Evolutionary conservation across 1,140 invertebrate genomes (phyloP), one percentile per base, ranked within the genome.

Genomic region (Drosophila sucinea): DNA sequence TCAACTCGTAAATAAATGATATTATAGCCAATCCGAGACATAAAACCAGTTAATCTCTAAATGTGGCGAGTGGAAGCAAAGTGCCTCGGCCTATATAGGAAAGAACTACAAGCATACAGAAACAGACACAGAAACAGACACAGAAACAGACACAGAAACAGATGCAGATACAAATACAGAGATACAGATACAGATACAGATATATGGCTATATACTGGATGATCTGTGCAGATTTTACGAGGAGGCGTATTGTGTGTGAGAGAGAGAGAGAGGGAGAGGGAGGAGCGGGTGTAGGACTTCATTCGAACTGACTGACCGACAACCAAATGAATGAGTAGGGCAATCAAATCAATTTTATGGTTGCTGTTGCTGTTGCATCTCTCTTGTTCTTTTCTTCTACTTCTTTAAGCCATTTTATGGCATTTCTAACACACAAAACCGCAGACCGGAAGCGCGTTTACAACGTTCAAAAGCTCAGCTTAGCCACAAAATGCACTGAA

Each of bases 11-110:
- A 91, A 91, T 91, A 91, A 90, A 90, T 83, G 84, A 86, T 91
- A 91, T 91, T 91, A 85, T 91, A 75, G 85, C 79, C 89, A 90
- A 91, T 81, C 44, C 89, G 83, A 76, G 83, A 73, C 91, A 83
- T 90, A 90, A 91, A 91, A 91, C 90, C 81, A 86, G 84, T 90
- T 91, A 91, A 91, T 91, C 90, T 91, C 77, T 81, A 90, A 89
- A 89, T 89, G 85, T 75, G 77, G 70, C 80, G 73, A 65, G 81
- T 62, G 61, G 58, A 38, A 58, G 29, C 65, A 44, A 11, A 60
- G 35, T 41, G 38, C 56, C 56, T 30, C 29, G 64, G 27, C 29
- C 10, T 32, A 65, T 29, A 57, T 51, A 35, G 35, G 35, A 38
- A 38, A 38, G 35, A 38, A 38, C 35, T 38, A 38, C 35, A 38